phyloP scores from a whole-genome alignment of 2,797 vertebrate species.

The Xenops minutus region DNA sequence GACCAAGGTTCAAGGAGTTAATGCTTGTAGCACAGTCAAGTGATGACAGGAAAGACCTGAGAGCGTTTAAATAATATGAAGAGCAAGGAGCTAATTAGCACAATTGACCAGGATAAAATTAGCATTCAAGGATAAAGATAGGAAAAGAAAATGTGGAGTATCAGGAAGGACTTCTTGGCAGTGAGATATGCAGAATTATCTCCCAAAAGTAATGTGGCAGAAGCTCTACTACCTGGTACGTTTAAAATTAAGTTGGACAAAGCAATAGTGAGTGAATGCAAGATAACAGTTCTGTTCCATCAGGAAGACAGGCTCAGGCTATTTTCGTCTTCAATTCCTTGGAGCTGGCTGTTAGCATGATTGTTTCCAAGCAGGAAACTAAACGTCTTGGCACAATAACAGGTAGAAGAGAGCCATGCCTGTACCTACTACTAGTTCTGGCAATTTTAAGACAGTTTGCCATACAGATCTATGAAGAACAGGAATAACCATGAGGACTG shows the following conservation, averaged over 20 bases:
- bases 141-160: background rate
- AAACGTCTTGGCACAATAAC: background rate
- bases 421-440: background rate
- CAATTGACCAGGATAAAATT: background rate
- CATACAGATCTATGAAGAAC: background rate
- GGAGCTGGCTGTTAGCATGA: background rate
- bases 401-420: background rate
- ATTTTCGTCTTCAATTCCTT: background rate
- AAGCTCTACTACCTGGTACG: background rate
- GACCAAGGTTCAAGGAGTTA: background rate
- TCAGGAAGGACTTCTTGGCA: background rate
- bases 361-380: background rate
- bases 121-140: background rate
- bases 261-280: background rate
- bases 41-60: background rate
- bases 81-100: background rate
- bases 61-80: background rate
- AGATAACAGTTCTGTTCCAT: background rate
- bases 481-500: background rate
- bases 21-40: background rate
- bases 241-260: slow-evolving; percentile 14
- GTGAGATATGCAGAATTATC: background rate
- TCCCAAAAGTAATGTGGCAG: background rate
- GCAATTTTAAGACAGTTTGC: background rate
- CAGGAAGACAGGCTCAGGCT: background rate